These are phyloP conservation scores for Torymus aiolomorphi DNA, from an alignment of 2,888 invertebrate genomes.

Conservation along the genomic window DNA sequence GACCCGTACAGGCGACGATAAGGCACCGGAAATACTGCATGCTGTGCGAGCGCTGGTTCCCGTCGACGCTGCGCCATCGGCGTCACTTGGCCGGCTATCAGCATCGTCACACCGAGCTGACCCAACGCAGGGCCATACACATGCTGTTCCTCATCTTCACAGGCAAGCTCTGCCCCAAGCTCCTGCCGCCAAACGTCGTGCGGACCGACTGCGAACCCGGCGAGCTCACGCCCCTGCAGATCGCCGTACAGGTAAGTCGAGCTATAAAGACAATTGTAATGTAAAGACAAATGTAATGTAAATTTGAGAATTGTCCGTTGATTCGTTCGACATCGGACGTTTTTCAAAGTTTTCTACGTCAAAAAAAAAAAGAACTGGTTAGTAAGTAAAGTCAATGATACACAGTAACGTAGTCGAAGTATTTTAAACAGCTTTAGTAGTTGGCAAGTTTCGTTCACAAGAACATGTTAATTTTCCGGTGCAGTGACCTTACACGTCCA, in stretches of 20 bases:
- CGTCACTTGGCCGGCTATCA: slow-evolving; percentile 73
- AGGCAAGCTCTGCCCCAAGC: slow-evolving; percentile 72
- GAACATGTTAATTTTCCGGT: too few relatives aligned
- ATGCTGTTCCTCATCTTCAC: slow-evolving; percentile 74
- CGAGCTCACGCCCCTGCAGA: slow-evolving; percentile 74
- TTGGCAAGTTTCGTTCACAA: too few relatives aligned
- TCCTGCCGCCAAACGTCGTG: slow-evolving; percentile 69
- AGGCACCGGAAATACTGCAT: slow-evolving; percentile 73
- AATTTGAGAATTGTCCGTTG: too few relatives aligned
- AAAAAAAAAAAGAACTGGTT: too few relatives aligned
- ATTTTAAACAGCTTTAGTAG: too few relatives aligned
- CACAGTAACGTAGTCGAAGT: too few relatives aligned
- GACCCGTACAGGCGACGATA: slow-evolving; percentile 69
- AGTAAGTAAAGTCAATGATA: too few relatives aligned
- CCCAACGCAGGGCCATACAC: slow-evolving; percentile 74
- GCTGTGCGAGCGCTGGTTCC: slow-evolving; percentile 74
- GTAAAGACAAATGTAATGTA: too few relatives aligned
- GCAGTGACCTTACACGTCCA: too few relatives aligned
- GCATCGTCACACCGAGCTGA: slow-evolving; percentile 73
- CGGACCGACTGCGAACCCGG: slow-evolving; percentile 70
- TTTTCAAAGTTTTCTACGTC: too few relatives aligned
- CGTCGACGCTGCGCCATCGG: slow-evolving; percentile 70
- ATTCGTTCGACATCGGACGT: too few relatives aligned
- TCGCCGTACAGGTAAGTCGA: slow-evolving; percentile 72
- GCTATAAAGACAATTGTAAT: too few relatives aligned